A percentile compares a stretch with the other conserved stretches of the same genome.
Conservation (phyloP, 2,797 vertebrate species). For the Alfaro cultratus region DNA sequence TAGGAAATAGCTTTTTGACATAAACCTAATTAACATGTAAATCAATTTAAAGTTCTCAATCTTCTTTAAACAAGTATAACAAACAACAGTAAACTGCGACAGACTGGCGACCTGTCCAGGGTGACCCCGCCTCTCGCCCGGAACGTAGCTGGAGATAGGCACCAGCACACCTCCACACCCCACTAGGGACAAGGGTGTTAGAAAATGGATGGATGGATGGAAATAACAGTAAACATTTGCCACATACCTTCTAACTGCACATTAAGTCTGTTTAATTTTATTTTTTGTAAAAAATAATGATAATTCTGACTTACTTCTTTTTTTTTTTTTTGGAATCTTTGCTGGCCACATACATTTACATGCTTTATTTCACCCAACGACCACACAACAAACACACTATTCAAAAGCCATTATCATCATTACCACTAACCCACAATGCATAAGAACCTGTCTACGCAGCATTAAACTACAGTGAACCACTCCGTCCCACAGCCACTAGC, state of each 20-base stretch:
- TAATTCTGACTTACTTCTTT: neutral
- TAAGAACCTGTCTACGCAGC: conserved; percentile 62
- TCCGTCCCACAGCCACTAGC: conserved; percentile 60
- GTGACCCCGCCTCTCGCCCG: too few species aligned
- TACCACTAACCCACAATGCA: conserved; percentile 54
- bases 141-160: too few species aligned
- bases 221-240: neutral
- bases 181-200: too few species aligned
- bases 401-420: conserved; percentile 53
- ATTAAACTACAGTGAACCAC: conserved; percentile 62
- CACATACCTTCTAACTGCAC: neutral
- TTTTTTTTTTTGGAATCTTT: conserved; percentile 1
- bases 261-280: neutral
- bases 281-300: neutral
- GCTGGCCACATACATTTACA: conserved; percentile 19
- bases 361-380: conserved; percentile 28
- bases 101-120: too few species aligned
- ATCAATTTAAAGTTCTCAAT: neutral
- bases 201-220: too few species aligned
- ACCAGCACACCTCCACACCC: too few species aligned
- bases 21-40: neutral
- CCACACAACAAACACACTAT: conserved; percentile 38
- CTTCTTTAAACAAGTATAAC: neutral
- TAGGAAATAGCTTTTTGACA: neutral
- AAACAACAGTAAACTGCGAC: neutral